Base-by-base conservation (phyloP, 2,888 invertebrate species). In the Ornithoptera priamus region DNA sequence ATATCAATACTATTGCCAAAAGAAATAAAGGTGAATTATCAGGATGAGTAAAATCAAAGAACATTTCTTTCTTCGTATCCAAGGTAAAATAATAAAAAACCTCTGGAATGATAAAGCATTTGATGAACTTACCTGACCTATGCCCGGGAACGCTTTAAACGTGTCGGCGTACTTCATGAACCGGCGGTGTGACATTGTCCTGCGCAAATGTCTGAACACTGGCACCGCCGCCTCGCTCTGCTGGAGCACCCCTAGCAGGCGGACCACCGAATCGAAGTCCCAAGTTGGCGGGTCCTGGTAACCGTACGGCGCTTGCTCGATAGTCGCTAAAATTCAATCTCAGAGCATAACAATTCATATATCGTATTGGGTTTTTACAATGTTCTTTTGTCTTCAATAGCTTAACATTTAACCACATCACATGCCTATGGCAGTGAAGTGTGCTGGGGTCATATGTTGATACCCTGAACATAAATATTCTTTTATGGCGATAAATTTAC, bases 251-350 rank as follows among this genome's bases (percentile, higher is more conserved):
- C 72, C 71, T 7, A 89, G 72, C 12, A 89, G 77, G 0, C 80
- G 84, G 5, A 80, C 1, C 20, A 87, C 89, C 0, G 87, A 81
- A 0, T 77, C 72, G 24, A 73, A 77, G 71, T 84, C 75, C 89
- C 89, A 89, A 0, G 64, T 69, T 0, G 64, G 15, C 0, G 85
- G 80, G 76, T 89, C 89, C 8, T 72, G 72, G 72, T 83, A 87
- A 8, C 84, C 85, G 0, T 77, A 71, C 0, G 86, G 83, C 0
- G 77, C 76, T 0, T 59, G 73, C 22, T 74, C 72, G 17, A 88
- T 71, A 1, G 77, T 75, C 2, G 81, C 88, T 87, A 67, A 15
- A 17, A 17, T 50, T 50, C 50, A 50, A 17, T 17, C 18, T 4
- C 17, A 50, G 4, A 50, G 15, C 3, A 30, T 30, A 30, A 30